Base-by-base conservation (phyloP, 2,113 vertebrate species). In the Ophthalmolycus amberensis region DNA sequence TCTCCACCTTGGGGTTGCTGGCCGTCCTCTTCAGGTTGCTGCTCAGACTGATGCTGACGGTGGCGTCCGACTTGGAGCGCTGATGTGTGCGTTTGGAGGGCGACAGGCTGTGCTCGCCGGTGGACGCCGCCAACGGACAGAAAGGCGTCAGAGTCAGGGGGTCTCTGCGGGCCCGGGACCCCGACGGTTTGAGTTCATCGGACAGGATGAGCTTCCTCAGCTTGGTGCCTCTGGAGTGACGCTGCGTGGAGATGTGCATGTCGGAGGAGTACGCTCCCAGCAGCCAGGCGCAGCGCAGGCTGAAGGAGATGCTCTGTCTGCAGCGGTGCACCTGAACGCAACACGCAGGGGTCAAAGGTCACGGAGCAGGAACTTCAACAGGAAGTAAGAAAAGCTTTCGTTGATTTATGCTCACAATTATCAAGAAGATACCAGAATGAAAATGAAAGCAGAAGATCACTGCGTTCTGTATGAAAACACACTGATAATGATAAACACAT, bases 211-310 rank as follows among this genome's bases (percentile, higher is more conserved):
- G 91, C 22, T 96, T 94, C 56, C 98, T 95, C 0, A 99, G 95
- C 71, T 98, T 99, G 93, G 98, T 97, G 65, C 98, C 98, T 0
- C 98, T 90, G 0, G 98, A 99, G 90, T 99, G 96, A 1, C 97
- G 96, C 90, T 99, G 98, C 0, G 97, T 96, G 92, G 98, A 99
- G 93, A 99, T 99, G 96, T 99, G 98, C 98, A 99, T 99, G 94
- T 99, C 98, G 0, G 97, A 98, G 44, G 97, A 98, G 88, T 97
- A 98, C 16, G 98, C 98, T 0, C 97, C 98, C 0, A 99, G 95
- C 54, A 99, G 95, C 87, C 98, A 97, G 69, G 98, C 98, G 0
- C 98, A 99, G 68, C 91, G 96, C 54, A 99, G 95, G 9, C 97
- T 97, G 94, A 99, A 99, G 85, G 97, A 96, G 86, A 98, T 94